Base-by-base conservation (phyloP, 2,888 invertebrate species). In the Drosophila parthenogenetica region DNA sequence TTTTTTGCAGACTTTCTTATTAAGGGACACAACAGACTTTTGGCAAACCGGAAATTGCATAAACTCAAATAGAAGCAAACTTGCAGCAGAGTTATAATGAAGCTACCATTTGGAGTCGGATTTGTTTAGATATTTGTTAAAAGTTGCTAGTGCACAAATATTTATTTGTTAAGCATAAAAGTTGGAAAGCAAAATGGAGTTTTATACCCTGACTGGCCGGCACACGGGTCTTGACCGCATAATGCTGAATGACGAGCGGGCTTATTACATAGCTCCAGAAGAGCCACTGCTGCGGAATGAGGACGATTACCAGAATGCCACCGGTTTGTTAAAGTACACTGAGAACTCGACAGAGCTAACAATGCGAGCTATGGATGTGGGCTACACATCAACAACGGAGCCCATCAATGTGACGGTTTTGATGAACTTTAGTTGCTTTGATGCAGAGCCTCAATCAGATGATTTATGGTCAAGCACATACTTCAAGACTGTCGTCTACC, bases 401-500 rank as follows among this genome's bases (percentile, higher is more conserved):
- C 70, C 5, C 59, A 35, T 74, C 54, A 89, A 86, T 60, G 68
- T 69, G 39, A 84, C 88, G 2, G 42, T 73, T 4, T 25, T 81
- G 39, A 67, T 71, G 49, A 81, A 86, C 67, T 83, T 87, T 19
- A 87, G 87, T 54, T 91, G 91, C 76, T 83, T 80, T 32, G 85
- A 86, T n/a, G 54, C 40, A 3, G 68, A 74, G n/a, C 45, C 59
- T 2, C 69, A 77, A 42, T 81, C 81, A 46, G 87, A 79, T 43
- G 88, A 87, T 11, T 71, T 86, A 13, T 85, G 91, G 79, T 91
- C 93, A 91, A 94, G 92, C 78, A 92, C 90, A 57, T 94, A 94
- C 84, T 96, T 96, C 85, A 94, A 95, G 82, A 93, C 93, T 8
- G 93, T 94, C 58, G 94, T 96, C 48, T 96, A 95, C 89, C 90